Evolutionary conservation across 2,797 vertebrate species (phyloP), one percentile per base, ranked within the genome.

Genomic region (Hapalemur alaotrensis): DNA sequence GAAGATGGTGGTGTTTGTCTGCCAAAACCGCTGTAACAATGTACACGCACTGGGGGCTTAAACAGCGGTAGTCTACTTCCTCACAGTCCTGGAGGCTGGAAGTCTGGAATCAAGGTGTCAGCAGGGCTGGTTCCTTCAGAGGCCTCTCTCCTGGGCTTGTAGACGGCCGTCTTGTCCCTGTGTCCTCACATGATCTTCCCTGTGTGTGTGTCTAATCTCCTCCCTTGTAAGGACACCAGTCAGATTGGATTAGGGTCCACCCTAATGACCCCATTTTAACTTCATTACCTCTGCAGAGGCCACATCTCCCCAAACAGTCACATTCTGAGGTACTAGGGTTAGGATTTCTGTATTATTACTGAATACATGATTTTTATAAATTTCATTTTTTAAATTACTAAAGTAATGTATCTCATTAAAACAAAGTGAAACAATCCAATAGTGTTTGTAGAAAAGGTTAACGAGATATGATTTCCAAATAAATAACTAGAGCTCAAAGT

Each of bases 371-470:
- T 30, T 91, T 65, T 63, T 81, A 20, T 73, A 41, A 52, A 70
- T 46, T 72, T 89, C 18, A 73, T 59, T 73, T 83, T 46, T 72
- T 87, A 70, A 88, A 78, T 63, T 69, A 41, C 2, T 84, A 95
- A 93, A 86, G 22, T 78, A 54, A 89, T 52, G 2, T 17, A 82
- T 48, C 35, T 91, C 43, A 73, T 94, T 48, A 89, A 93, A 90
- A 79, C 54, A 54, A 84, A 94, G 18, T 38, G 4, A 61, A 78
- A 57, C 17, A 28, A 86, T 35, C 15, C 18, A 65, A 69, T 30
- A 28, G 2, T 72, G 25, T 65, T 23, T 32, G 28, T 59, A 93
- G 28, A 32, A 90, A 91, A 91, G n/a, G 3, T 35, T 78, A 70
- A 80, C 18, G 30, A 17, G n/a, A 73, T 52, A 50, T 41, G 15